Evolutionary conservation across 2,888 invertebrate genomes (phyloP), one percentile per base, ranked within the genome.

Genomic region (Amorpha juglandis): DNA sequence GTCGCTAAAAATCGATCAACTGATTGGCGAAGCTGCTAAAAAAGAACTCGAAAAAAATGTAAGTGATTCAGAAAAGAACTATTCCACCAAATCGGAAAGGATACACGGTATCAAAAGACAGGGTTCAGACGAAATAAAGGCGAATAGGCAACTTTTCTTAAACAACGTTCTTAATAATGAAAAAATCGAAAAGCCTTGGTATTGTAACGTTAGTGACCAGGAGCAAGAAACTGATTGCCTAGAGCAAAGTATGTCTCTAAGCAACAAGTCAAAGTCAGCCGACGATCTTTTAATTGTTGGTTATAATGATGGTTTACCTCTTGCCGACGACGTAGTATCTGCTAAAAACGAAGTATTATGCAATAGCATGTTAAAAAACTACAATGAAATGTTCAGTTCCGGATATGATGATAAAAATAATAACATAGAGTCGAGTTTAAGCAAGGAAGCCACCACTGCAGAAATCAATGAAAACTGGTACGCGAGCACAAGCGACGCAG

Each of bases 391-490:
- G 70, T 86, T 86, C 63, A 80, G 78, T 74, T 69, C 81, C 53
- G 80, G 79, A 64, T 86, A 84, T 69, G 87, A 88, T 75, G 86
- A 86, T 67, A 88, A 86, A 68, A 87, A 92, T 85, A 85, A 91
- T 83, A 80, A 94, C 53, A 77, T 78, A 63, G 83, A 88, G 65
- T 71, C 79, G 16, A 82, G 78, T 69, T 69, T 93, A 67, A 81
- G 74, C 50, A 84, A 86, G 72, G 81, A 83, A 75, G 74, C 76
- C 77, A 73, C 75, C 65, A 79, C 80, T 51, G 90, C 90, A 63
- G 95, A 95, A 73, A 91, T 94, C 6, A 95, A 94, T 76, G 96
- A 96, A 75, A 96, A 96, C 84, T 97, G 97, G 97, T 97, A 97
- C 85, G 96, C 96, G 14, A 96, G 96, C 79, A 95, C 95, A 19